Percentiles rank a stretch among this genome's conserved stretches.
phyloP scores from a whole-genome alignment of 1,140 invertebrate species.

The Drosophila azteca region DNA sequence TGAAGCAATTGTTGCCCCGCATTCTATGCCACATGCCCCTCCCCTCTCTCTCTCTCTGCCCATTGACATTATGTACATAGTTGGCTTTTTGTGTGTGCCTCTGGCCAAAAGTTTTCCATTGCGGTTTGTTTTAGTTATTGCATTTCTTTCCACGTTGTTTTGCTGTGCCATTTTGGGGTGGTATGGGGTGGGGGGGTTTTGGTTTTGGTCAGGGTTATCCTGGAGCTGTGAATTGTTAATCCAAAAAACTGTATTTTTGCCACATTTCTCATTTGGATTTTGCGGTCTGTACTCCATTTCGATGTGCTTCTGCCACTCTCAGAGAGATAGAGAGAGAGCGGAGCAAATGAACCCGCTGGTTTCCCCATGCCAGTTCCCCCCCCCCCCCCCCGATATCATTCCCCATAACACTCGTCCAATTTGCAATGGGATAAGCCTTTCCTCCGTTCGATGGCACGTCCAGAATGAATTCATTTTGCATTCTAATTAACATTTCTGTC shows the following conservation, averaged over 20 bases:
- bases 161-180: slow-evolving; percentile 1
- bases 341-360: not conserved
- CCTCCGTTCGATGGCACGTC: too few species aligned
- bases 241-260: slow-evolving; percentile 14
- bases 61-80: not conserved
- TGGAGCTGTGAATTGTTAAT: slow-evolving; percentile 5
- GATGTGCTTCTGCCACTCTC: slow-evolving; percentile 39
- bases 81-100: slow-evolving; percentile 7
- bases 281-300: slow-evolving; percentile 65
- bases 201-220: not conserved
- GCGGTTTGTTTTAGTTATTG: slow-evolving; percentile 63
- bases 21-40: too few species aligned
- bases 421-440: too few species aligned
- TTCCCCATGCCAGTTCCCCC: too few species aligned
- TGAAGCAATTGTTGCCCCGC: not conserved
- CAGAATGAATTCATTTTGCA: too few species aligned
- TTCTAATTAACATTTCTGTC: too few species aligned
- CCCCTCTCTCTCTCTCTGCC: not conserved
- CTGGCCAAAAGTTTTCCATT: slow-evolving; percentile 51
- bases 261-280: slow-evolving; percentile 61
- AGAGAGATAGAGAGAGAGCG: not conserved
- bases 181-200: not conserved
- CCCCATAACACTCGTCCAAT: too few species aligned
- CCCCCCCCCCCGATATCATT: too few species aligned
- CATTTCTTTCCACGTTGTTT: slow-evolving; percentile 48